phyloP scores from a whole-genome alignment of 2,888 invertebrate genomes.

The Cephus sareptanus region DNA sequence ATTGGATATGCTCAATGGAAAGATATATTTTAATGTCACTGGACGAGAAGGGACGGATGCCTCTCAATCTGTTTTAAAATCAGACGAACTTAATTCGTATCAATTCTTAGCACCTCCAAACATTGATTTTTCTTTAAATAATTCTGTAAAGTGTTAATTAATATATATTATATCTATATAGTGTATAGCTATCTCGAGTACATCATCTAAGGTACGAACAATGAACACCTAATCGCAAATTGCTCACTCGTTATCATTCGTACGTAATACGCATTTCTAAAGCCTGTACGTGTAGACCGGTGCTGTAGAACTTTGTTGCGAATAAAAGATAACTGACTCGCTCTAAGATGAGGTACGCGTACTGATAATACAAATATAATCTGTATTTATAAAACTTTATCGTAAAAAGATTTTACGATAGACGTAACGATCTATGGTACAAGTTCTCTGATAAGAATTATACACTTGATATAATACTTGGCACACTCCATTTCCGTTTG shows the following conservation, averaged over 20 bases:
- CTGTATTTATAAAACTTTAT: neutral
- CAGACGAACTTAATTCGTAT: conserved; percentile 6
- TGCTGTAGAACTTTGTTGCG: neutral
- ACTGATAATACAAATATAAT: neutral
- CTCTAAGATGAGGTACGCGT: neutral
- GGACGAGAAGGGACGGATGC: conserved; percentile 14
- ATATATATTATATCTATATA: neutral
- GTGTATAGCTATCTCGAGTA: neutral
- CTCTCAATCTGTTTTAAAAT: conserved; percentile 1
- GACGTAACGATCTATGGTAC: neutral
- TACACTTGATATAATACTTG: neutral
- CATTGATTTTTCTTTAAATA: conserved; percentile 10
- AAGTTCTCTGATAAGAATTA: neutral
- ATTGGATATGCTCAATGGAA: conserved; percentile 11
- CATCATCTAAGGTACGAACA: neutral
- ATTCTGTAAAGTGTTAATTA: neutral
- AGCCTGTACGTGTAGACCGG: neutral
- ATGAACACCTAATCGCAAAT: neutral
- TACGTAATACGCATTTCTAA: neutral
- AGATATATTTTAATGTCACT: neutral
- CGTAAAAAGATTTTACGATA: neutral
- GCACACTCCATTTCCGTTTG: neutral
- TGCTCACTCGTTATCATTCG: neutral
- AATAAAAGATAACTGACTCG: neutral
- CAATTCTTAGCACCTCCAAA: conserved; percentile 13